A percentile compares a stretch with the other conserved stretches of the same genome.
Conservation (phyloP, 2,113 vertebrate genomes). For the Eulemur macaco region DNA sequence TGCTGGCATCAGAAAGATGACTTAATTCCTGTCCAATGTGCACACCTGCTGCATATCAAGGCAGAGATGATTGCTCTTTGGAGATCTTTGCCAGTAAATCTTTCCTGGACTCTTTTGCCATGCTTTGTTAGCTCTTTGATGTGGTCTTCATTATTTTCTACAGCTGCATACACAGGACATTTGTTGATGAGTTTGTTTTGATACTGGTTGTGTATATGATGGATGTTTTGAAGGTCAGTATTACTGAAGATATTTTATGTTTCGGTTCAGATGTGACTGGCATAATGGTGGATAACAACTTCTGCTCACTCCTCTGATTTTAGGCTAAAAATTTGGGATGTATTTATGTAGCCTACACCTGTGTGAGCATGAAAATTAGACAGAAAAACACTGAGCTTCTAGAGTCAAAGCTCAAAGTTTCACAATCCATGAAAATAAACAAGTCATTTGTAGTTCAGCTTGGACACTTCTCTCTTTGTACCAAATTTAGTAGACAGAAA, state of each 20-base stretch:
- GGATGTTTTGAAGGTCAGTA: constrained; percentile 33
- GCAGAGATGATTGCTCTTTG: constrained; percentile 13
- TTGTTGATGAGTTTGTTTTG: constrained; percentile 33
- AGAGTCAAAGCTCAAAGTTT: background rate
- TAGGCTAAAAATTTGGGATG: background rate
- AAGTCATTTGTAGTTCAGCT: background rate
- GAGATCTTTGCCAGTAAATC: background rate
- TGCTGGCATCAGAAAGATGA: constrained; percentile 56
- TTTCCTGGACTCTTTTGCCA: background rate
- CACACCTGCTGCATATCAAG: constrained; percentile 45
- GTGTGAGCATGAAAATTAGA: background rate
- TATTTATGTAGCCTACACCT: background rate
- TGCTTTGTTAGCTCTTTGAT: constrained; percentile 22
- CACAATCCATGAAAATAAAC: background rate
- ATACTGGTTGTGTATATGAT: background rate
- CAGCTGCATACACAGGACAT: background rate
- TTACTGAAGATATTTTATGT: background rate
- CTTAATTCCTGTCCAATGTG: background rate
- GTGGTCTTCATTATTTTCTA: background rate
- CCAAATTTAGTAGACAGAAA: background rate
- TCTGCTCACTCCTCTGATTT: background rate
- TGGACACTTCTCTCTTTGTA: background rate
- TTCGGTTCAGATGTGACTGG: background rate
- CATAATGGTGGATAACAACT: background rate
- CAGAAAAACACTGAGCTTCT: background rate